Base-by-base conservation (phyloP, 2,888 invertebrate species). In the Galeruca laticollis region DNA sequence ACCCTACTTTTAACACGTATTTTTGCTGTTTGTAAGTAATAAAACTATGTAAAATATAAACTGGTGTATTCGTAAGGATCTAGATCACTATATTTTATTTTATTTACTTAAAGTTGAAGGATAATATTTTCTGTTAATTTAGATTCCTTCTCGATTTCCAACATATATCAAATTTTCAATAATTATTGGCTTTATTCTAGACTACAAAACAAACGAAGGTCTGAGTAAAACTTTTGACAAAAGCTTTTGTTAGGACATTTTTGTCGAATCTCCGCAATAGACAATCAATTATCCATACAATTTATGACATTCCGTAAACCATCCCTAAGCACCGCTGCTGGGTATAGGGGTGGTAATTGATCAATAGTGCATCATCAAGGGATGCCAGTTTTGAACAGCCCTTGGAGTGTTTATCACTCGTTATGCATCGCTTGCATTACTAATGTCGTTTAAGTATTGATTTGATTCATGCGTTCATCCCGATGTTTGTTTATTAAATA, bases 361-460 rank as follows among this genome's bases (percentile, higher is more conserved):
- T 81, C 81, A 81, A 81, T 81, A 81, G 79, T 77, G 80, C 80
- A 81, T 79, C 77, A 76, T 79, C 77, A 78, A 77, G 78, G 78
- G 77, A 76, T 73, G 76, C 73, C 79, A 77, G 78, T 74, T 73
- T 69, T 74, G 74, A 74, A 76, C 74, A 78, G 70, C 73, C 77
- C 76, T 76, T 77, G 76, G 75, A 76, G 72, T 78, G 75, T 76
- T 76, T 77, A 77, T 80, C 78, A 77, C 78, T 73, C 75, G 76
- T 77, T 77, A 78, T 79, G 79, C 79, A 80, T 75, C 77, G 77
- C 77, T 78, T 78, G 79, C 77, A 78, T 78, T 76, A 77, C 72
- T 78, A 75, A 78, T 77, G 77, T 77, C 77, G 75, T 78, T 79
- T 78, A 78, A 76, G 76, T 80, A 80, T 80, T 79, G 80, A 80